These are phyloP conservation scores for Calephelis nemesis DNA, from an alignment of 1,140 invertebrate genomes.

Conservation along the genomic window DNA sequence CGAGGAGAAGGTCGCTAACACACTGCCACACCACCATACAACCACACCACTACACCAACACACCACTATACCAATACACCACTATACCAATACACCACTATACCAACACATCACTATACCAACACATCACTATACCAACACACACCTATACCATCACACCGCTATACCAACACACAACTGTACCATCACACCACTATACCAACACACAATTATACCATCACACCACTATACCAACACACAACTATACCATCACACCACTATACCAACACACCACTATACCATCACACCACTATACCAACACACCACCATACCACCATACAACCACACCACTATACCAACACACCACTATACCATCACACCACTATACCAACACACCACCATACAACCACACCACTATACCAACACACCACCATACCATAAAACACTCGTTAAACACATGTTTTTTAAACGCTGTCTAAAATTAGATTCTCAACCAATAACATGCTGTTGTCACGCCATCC, in stretches of 20 bases:
- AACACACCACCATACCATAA: neutral
- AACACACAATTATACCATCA: no score
- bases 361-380: neutral
- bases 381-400: neutral
- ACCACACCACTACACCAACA: no score
- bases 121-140: neutral
- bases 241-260: neutral
- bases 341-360: neutral
- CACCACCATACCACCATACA: neutral
- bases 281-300: neutral
- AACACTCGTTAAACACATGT: neutral
- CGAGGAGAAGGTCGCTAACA: slow-evolving; percentile 87
- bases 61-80: neutral
- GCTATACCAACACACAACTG: neutral
- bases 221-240: no score
- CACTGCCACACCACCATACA: neutral
- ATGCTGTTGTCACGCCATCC: no score
- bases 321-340: no score
- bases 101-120: neutral
- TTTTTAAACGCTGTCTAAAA: no score
- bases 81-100: neutral
- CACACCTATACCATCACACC: neutral
- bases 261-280: neutral
- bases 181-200: neutral
- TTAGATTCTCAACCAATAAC: no score